Base-by-base conservation (phyloP, 1,140 invertebrate genomes). In the Drosophila ficusphila region DNA sequence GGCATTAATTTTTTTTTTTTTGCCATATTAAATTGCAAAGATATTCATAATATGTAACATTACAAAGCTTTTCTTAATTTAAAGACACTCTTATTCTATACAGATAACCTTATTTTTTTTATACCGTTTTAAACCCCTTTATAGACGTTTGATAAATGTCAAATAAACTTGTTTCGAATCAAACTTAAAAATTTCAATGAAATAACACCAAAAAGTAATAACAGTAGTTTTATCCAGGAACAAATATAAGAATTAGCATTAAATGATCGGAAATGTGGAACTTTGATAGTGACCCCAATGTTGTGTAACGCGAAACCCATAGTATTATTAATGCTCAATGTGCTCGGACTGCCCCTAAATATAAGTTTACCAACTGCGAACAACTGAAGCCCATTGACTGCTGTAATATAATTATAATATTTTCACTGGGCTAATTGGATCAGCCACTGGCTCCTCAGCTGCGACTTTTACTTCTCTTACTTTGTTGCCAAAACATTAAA, bases 401-500 rank as follows among this genome's bases (percentile, higher is more conserved):
- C 23, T 42, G 33, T 81, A 81, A 81, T 70, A 76, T 77, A 88
- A 88, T 86, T 70, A 65, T 52, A 52, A 67, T 58, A 44, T 14
- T 46, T 27, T 67, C 60, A 44, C 53, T 29, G 49, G 62, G 60
- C 74, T 86, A 86, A 86, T 86, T 88, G 82, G 82, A 82, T 85
- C 51, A 76, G 39, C 18, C 51, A 12, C 33, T 31, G 18, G 34
- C 38, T 31, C 25, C 31, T 42, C 41, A n/a, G 12, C 34, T 14
- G 34, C 34, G 19, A 18, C 27, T 34, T 33, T 19, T 18, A 19
- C 33, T 42, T 42, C 8, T 29, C 7, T 8, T 29, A 29, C 27
- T n/a, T 48, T 27, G 21, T 9, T 33, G 81, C 81, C 81, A 81
- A 85, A 85, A 86, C 81, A 86, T 81, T 76, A 88, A 88, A 79